Evolutionary conservation across 2,888 invertebrate species (phyloP).

Genomic region (Desoria tigrina): DNA sequence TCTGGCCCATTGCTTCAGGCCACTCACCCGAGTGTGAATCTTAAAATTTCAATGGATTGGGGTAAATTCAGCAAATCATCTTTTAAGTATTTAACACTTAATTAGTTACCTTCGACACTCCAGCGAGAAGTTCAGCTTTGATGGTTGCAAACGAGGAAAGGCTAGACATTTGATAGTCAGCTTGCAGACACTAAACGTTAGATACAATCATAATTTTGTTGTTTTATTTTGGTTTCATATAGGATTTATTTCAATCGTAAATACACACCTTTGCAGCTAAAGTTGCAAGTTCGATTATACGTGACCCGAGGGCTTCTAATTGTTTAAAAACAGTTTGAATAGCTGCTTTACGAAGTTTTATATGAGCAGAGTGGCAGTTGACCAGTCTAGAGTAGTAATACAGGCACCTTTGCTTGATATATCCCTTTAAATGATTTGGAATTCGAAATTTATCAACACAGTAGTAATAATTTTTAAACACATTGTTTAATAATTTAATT

Average conservation of each 20-base stretch:
- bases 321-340: slow-evolving; percentile 42
- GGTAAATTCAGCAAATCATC: neutral
- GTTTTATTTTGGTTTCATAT: neutral
- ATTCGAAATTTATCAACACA: neutral
- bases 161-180: slow-evolving; percentile 29
- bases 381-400: slow-evolving; percentile 45
- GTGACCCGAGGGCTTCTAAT: slow-evolving; percentile 41
- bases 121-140: slow-evolving; percentile 27
- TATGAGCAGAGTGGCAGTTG: slow-evolving; percentile 26
- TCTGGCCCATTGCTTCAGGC: slow-evolving; percentile 44
- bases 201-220: neutral
- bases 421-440: slow-evolving; percentile 33
- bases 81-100: neutral
- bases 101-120: slow-evolving; percentile 32
- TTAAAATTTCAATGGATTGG: slow-evolving; percentile 13
- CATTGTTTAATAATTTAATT: neutral
- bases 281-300: slow-evolving; percentile 36
- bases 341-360: slow-evolving; percentile 34
- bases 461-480: neutral
- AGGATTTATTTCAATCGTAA: neutral
- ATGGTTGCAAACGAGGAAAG: slow-evolving; percentile 27
- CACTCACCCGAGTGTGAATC: slow-evolving; percentile 42
- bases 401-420: slow-evolving; percentile 41
- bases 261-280: slow-evolving; percentile 38
- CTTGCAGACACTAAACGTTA: slow-evolving; percentile 21